A percentile compares a stretch with the other conserved stretches of the same genome.
phyloP scores from a whole-genome alignment of 2,888 invertebrate species.

The Penaeus monodon region DNA sequence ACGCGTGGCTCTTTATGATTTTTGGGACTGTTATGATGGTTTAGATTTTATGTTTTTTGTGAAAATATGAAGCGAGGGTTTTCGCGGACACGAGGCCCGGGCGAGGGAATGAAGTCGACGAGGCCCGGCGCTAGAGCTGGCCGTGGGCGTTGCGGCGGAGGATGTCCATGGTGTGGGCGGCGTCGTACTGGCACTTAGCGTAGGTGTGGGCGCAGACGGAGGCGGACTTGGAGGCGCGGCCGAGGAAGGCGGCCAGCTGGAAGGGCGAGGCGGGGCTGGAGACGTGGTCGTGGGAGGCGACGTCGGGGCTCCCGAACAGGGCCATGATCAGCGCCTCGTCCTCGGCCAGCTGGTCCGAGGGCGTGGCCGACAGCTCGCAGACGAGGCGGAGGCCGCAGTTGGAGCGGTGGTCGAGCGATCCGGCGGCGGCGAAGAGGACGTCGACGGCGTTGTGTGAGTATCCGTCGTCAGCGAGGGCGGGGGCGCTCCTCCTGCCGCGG shows the following conservation, averaged over 20 bases:
- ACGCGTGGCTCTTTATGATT: no score
- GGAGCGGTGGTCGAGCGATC: conserved; percentile 19
- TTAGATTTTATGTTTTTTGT: no score
- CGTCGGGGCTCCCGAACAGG: neutral
- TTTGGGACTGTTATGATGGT: no score
- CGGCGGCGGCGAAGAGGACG: conserved; percentile 23
- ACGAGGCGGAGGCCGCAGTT: conserved; percentile 35
- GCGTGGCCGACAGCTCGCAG: conserved; percentile 39
- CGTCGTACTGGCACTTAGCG: conserved; percentile 9
- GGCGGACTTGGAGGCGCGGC: neutral
- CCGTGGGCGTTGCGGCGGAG: neutral
- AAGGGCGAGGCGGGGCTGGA: conserved; percentile 21
- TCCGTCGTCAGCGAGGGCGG: neutral
- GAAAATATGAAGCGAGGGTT: no score
- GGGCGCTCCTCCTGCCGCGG: neutral
- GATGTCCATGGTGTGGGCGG: conserved; percentile 9
- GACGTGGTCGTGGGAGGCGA: neutral
- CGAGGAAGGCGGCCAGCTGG: conserved; percentile 27
- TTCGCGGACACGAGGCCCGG: neutral
- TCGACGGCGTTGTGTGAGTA: conserved; percentile 7
- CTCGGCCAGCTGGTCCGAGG: conserved; percentile 4
- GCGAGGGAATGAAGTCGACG: neutral
- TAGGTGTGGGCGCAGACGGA: conserved; percentile 11
- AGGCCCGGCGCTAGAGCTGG: neutral
- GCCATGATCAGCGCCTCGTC: conserved; percentile 33